Base-by-base conservation (phyloP, 1,140 invertebrate genomes). In the Eupristina koningsbergeri region DNA sequence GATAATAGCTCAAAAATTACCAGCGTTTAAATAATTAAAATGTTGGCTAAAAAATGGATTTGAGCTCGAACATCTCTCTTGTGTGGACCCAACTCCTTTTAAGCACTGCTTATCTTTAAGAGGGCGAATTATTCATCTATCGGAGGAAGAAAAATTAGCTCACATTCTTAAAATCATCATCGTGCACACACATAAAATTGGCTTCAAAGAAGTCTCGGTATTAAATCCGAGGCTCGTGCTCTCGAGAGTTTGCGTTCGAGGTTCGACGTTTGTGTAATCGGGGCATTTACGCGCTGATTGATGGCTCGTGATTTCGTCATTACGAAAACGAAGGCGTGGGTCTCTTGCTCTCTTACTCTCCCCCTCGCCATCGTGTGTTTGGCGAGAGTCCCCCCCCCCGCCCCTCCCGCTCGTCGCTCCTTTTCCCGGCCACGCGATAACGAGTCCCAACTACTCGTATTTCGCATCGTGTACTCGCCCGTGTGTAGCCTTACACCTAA, bases 271-370 rank as follows among this genome's bases (percentile, higher is more conserved):
- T 74, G 17, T 64, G 53, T 81, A 81, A 81, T 63, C 71, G 71
- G 50, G 58, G 80, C 71, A 53, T 64, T 75, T 75, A 47, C 71
- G 50, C 39, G 50, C 58, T 63, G 80, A 81, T 81, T 61, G 80
- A 81, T 74, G 80, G 36, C 22, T 75, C 36, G 69, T 34, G 53
- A 75, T 81, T 81, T 81, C 71, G 80, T 75, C 71, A 81, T 81
- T 81, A 73, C n/a, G 69, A 81, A 74, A 81, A 74, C 34, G 67
- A 61, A 81, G 67, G 67, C 80, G 67, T 5, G 58, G 69, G 80
- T 50, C 47, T 31, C 26, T 8, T 0, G 9, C 0, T 13, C 9
- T 39, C 26, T 45, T 45, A n/a, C n/a, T n/a, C n/a, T n/a, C n/a
- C n/a, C n/a, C n/a, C n/a, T n/a, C n/a, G n/a, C n/a, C n/a, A n/a